Conservation (phyloP, 1,140 invertebrate genomes). For the Trichonephila clavata region DNA sequence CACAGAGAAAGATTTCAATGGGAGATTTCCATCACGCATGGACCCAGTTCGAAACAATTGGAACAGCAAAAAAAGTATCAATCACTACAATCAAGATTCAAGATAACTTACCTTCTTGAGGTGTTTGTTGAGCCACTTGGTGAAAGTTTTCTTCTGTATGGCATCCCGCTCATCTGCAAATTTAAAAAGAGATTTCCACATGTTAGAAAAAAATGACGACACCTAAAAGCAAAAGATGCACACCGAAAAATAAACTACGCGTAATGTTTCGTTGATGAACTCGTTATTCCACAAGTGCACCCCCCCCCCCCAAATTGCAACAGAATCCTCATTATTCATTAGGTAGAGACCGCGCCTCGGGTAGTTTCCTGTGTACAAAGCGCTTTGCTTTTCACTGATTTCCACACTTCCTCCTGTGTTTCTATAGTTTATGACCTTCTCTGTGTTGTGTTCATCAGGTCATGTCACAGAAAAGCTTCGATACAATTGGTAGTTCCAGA, state of each 20-base stretch:
- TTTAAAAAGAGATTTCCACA: constrained; percentile 77
- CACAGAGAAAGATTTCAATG: constrained; percentile 17
- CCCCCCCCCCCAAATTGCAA: constrained; percentile 8
- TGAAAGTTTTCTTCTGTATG: constrained; percentile 99
- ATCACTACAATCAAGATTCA: background rate
- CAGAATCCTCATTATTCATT: constrained; percentile 57
- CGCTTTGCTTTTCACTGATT: constrained; percentile 38
- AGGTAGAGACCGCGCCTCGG: background rate
- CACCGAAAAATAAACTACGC: constrained; percentile 15
- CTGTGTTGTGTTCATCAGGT: constrained; percentile 24
- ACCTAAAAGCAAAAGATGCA: constrained; percentile 59
- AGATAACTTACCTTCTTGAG: constrained; percentile 94
- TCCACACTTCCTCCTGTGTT: constrained; percentile 30
- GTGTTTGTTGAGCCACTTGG: constrained; percentile 99
- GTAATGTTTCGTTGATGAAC: constrained; percentile 58
- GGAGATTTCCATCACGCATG: background rate
- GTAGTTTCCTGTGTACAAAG: background rate
- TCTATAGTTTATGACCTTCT: constrained; percentile 31
- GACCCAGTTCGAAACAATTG: background rate
- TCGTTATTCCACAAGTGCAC: constrained; percentile 47
- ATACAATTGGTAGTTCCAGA: constrained; percentile 33
- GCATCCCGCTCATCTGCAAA: constrained; percentile 97
- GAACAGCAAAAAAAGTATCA: background rate
- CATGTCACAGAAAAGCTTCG: background rate
- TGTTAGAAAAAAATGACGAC: constrained; percentile 81